These are phyloP conservation scores for Scaptomyza graminum DNA, from an alignment of 1,140 invertebrate species.

Conservation along the genomic window DNA sequence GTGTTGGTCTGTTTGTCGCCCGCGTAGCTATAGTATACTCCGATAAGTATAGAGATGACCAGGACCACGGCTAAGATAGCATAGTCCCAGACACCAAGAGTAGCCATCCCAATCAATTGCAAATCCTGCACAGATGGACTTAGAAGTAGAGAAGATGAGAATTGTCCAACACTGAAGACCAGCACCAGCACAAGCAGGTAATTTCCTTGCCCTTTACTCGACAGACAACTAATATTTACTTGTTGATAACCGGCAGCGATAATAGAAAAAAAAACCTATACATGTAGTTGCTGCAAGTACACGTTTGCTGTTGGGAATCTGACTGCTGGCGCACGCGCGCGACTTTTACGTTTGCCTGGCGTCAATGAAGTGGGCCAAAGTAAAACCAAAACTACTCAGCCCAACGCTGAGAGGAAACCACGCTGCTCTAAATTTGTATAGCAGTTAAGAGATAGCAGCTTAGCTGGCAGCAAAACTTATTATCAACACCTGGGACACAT, in stretches of 20 bases:
- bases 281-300: not conserved
- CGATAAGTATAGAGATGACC: constrained; percentile 88
- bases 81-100: constrained; percentile 86
- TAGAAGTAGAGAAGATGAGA: not conserved
- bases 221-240: constrained; percentile 57
- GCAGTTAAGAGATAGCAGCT: constrained; percentile 45
- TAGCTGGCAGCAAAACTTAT: constrained; percentile 11
- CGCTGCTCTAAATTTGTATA: constrained; percentile 26
- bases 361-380: constrained; percentile 63
- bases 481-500: too few relatives aligned
- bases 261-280: constrained; percentile 11
- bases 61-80: constrained; percentile 87
- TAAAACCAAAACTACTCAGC: constrained; percentile 7
- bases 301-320: constrained; percentile 61
- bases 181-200: not conserved
- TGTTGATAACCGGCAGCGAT: constrained; percentile 54
- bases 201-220: constrained; percentile 48
- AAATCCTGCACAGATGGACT: not conserved
- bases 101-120: constrained; percentile 45
- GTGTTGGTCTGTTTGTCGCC: constrained; percentile 94
- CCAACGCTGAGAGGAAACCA: constrained; percentile 15
- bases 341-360: constrained; percentile 65
- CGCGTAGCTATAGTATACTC: constrained; percentile 92
- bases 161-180: not conserved
- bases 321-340: constrained; percentile 4